Percentiles rank a stretch among this genome's conserved stretches.
phyloP scores from a whole-genome alignment of 2,888 invertebrate genomes.

The Coelopa pilipes region DNA sequence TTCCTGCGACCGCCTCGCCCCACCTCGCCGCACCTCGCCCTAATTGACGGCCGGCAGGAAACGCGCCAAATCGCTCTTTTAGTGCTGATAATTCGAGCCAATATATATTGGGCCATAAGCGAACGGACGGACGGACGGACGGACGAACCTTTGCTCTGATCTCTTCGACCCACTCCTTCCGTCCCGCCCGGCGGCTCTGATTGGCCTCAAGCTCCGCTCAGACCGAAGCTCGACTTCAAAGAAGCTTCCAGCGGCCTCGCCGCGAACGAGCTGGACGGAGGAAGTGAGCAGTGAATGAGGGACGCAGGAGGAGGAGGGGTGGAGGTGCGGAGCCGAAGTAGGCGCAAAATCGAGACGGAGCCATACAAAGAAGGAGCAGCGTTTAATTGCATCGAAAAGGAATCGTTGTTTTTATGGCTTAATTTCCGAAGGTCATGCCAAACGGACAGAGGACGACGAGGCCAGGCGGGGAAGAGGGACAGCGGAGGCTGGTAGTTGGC shows the following conservation, averaged over 20 bases:
- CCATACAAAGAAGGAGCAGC: background rate
- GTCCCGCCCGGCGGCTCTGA: no score
- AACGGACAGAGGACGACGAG: conserved; percentile 9
- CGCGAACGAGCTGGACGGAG: background rate
- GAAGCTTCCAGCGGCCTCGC: background rate
- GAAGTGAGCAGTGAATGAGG: background rate
- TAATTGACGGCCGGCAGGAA: background rate
- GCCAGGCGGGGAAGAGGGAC: background rate
- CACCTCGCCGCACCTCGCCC: no score
- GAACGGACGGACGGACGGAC: background rate
- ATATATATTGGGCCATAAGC: conserved; percentile 20
- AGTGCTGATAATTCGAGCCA: conserved; percentile 35
- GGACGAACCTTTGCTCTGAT: background rate
- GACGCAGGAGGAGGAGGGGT: no score
- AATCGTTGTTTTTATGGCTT: conserved; percentile 49
- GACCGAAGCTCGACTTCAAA: no score
- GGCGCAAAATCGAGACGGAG: conserved; percentile 22
- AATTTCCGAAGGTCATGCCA: conserved; percentile 48
- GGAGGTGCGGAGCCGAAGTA: background rate
- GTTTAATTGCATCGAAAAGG: conserved; percentile 22
- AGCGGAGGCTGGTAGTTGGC: conserved; percentile 22
- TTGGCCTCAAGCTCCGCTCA: no score
- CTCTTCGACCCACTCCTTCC: background rate
- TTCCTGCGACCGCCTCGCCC: no score
- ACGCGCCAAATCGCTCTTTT: conserved; percentile 30